Conservation (phyloP, 2,113 vertebrate species). For the Alces alces region DNA sequence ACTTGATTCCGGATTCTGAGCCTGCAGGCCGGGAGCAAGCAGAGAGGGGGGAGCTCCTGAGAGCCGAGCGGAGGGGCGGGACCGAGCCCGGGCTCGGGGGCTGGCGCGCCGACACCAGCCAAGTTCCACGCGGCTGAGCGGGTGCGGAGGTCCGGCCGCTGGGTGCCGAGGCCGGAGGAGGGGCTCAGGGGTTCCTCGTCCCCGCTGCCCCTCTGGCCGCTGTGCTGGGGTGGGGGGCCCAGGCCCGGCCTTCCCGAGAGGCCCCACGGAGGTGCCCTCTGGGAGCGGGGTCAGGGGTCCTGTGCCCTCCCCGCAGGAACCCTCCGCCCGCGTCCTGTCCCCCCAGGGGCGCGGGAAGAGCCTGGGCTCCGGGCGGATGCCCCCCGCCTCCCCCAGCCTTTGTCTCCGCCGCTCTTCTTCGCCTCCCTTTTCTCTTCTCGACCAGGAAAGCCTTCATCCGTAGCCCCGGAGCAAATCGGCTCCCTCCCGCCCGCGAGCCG, state of each 20-base stretch:
- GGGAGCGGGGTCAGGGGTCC: background rate
- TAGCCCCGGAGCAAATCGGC: background rate
- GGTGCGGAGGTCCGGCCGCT: background rate
- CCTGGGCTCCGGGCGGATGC: background rate
- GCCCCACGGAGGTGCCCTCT: background rate
- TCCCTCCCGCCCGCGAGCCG: background rate
- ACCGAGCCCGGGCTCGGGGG: background rate
- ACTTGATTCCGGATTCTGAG: background rate
- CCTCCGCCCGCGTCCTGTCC: too few relatives aligned
- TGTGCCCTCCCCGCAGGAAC: too few relatives aligned
- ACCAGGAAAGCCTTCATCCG: background rate
- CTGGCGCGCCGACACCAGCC: background rate
- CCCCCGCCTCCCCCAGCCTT: background rate
- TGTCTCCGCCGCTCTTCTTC: background rate
- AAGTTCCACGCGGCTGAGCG: background rate
- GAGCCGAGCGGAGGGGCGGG: background rate
- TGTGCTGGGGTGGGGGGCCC: background rate
- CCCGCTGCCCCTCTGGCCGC: background rate
- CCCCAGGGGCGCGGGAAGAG: background rate
- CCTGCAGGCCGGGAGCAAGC: background rate
- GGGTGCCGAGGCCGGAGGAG: fast-evolving
- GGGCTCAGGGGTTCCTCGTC: background rate
- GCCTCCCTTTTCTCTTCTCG: background rate
- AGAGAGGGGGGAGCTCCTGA: background rate
- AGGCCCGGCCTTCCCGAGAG: background rate